A percentile compares a stretch with the other conserved stretches of the same genome.
Evolutionary conservation across 2,888 invertebrate species (phyloP).

Genomic region (Petrolisthes cinctipes): DNA sequence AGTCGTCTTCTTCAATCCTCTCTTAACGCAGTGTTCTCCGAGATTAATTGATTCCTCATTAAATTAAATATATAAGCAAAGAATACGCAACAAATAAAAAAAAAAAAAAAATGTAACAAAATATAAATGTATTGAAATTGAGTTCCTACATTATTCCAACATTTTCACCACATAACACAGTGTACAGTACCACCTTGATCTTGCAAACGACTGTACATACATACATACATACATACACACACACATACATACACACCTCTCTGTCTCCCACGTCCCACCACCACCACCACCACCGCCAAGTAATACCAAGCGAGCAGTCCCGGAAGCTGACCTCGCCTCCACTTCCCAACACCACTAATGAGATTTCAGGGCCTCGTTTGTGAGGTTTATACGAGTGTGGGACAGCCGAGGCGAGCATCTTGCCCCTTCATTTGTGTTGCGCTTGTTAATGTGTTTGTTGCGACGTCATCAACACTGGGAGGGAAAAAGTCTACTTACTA

Average conservation of each 20-base stretch:
- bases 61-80: no score
- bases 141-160: no score
- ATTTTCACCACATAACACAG: no score
- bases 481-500: background rate
- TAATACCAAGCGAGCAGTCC: conserved; percentile 15
- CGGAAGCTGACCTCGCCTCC: conserved; percentile 40
- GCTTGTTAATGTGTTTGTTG: conserved; percentile 39
- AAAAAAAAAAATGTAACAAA: no score
- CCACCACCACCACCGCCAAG: conserved; percentile 1
- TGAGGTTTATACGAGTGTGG: conserved; percentile 30
- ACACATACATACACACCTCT: background rate
- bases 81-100: no score
- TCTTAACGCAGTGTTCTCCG: no score
- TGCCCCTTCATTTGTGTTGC: conserved; percentile 47
- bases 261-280: background rate
- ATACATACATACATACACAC: no score
- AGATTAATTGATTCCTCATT: no score
- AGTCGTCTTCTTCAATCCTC: no score
- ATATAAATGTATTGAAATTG: no score
- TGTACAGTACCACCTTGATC: no score
- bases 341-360: conserved; percentile 42
- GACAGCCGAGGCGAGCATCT: conserved; percentile 37
- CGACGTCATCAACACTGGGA: conserved; percentile 11
- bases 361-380: conserved; percentile 47
- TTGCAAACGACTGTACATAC: background rate